Percentiles rank a stretch among this genome's conserved stretches.
These are phyloP conservation scores for Lycia hirtaria DNA, from an alignment of 2,888 invertebrate genomes.

Conservation along the genomic window DNA sequence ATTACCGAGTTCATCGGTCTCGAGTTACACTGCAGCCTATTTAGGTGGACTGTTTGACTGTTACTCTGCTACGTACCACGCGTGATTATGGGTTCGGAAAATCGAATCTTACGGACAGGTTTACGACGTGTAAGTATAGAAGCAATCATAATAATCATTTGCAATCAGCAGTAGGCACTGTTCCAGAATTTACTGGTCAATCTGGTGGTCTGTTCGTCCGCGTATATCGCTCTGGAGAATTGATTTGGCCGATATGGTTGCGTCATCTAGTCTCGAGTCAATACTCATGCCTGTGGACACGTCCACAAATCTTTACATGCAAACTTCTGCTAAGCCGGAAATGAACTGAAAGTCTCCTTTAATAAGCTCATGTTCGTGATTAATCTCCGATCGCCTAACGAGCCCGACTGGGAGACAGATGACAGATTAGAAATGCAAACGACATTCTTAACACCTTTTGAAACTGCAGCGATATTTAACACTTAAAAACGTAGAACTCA, in stretches of 20 bases:
- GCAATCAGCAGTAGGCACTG: constrained; percentile 16
- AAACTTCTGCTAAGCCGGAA: constrained; percentile 45
- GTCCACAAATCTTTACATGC: constrained; percentile 32
- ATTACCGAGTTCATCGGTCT: constrained; percentile 69
- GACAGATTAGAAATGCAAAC: constrained; percentile 41
- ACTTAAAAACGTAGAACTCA: constrained; percentile 33
- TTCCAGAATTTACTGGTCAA: constrained; percentile 28
- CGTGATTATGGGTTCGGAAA: constrained; percentile 18
- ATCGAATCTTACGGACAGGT: constrained; percentile 23
- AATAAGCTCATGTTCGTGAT: constrained; percentile 47
- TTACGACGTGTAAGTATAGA: constrained; percentile 12
- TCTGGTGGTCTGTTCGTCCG: constrained; percentile 18
- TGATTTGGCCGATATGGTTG: constrained; percentile 31
- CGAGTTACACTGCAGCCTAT: constrained; percentile 54
- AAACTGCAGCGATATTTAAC: constrained; percentile 37
- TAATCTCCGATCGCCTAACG: constrained; percentile 45
- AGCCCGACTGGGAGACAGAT: constrained; percentile 34
- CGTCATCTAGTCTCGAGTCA: constrained; percentile 40
- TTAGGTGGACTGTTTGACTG: constrained; percentile 37
- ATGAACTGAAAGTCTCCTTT: constrained; percentile 44
- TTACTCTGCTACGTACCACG: constrained; percentile 21
- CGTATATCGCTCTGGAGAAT: constrained; percentile 27
- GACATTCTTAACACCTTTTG: constrained; percentile 32
- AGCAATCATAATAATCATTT: constrained; percentile 23
- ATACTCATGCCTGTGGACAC: constrained; percentile 21